A percentile compares a stretch with the other conserved stretches of the same genome.
phyloP scores from a whole-genome alignment of 2,797 vertebrate genomes.

The Clangula hyemalis region DNA sequence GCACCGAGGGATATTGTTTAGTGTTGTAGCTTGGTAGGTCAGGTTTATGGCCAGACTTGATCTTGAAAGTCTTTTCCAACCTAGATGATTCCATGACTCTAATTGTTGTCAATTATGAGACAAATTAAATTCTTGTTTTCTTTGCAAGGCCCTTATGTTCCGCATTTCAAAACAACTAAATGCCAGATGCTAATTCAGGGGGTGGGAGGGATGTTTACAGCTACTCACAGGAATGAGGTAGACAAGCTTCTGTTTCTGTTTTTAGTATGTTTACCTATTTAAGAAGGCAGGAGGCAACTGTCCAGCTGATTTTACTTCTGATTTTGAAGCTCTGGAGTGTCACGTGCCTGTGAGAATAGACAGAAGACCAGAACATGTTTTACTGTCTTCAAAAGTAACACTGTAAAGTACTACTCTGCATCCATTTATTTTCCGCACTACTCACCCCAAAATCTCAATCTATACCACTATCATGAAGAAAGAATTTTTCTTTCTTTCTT shows the following conservation, averaged over 20 bases:
- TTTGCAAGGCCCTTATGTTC: neutral
- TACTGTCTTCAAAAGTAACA: neutral
- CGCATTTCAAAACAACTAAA: neutral
- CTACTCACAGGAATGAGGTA: slow-evolving; percentile 32
- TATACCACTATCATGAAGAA: neutral
- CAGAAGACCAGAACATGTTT: neutral
- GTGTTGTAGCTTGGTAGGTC: neutral
- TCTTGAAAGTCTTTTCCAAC: neutral
- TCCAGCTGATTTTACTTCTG: slow-evolving; percentile 21
- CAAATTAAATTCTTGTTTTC: neutral
- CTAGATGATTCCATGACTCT: neutral
- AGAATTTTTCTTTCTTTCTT: neutral
- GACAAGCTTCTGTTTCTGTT: neutral
- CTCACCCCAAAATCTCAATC: neutral
- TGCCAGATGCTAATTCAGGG: neutral
- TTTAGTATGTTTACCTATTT: slow-evolving; percentile 32
- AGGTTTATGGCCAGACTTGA: neutral
- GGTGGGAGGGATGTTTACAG: neutral
- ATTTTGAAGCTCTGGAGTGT: slow-evolving; percentile 8
- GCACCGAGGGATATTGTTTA: neutral
- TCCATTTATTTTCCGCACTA: neutral
- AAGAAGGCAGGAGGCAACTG: neutral
- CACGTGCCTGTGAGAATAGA: neutral
- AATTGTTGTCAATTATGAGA: neutral
- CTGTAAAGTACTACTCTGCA: neutral